Conservation (phyloP, 2,113 vertebrate species). For the Cyanoramphus novaezelandiae region DNA sequence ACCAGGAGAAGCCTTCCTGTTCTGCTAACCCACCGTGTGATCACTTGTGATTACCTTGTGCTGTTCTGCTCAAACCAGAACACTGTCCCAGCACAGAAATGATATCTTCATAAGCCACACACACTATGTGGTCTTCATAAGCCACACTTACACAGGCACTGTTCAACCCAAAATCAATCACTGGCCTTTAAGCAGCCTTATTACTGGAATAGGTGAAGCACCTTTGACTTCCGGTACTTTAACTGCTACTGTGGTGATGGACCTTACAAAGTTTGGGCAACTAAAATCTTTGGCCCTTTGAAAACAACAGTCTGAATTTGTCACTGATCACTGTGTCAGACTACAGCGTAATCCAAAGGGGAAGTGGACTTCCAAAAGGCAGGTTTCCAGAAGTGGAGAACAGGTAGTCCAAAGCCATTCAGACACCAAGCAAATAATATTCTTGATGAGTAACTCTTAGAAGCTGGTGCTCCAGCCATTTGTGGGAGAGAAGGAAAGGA, state of each 20-base stretch:
- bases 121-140: not conserved
- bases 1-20: not conserved
- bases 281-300: not conserved
- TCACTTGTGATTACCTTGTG: not conserved
- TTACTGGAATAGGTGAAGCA: not conserved
- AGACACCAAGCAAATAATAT: not conserved
- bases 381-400: not conserved
- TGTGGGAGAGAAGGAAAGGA: not conserved
- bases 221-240: not conserved
- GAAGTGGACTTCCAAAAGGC: not conserved
- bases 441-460: not conserved
- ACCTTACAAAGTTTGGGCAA: not conserved
- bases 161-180: not conserved
- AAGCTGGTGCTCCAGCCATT: not conserved
- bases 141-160: not conserved
- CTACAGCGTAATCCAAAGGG: not conserved
- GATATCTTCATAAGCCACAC: fast-evolving
- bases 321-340: not conserved
- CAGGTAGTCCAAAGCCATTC: not conserved
- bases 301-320: not conserved
- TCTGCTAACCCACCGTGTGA: not conserved
- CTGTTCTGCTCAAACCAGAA: not conserved
- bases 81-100: not conserved
- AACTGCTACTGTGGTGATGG: not conserved
- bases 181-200: not conserved